These are phyloP conservation scores for Drosophila setosimentum DNA, from an alignment of 2,888 invertebrate genomes.

Conservation along the genomic window DNA sequence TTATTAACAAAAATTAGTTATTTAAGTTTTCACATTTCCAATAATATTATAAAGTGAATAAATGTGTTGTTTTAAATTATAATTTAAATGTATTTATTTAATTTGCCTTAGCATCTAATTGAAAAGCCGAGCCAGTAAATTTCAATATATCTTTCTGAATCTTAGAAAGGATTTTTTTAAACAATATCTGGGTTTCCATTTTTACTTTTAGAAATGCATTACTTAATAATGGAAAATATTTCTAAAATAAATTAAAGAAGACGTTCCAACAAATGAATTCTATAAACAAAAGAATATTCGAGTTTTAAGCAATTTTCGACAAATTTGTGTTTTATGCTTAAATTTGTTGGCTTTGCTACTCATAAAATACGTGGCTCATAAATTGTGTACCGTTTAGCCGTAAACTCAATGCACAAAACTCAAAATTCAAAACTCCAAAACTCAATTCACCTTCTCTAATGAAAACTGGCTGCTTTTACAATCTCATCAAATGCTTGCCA, in stretches of 20 bases:
- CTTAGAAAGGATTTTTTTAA: no score
- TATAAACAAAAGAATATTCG: no score
- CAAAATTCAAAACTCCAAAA: slow-evolving; percentile 29
- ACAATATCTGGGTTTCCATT: no score
- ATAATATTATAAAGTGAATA: no score
- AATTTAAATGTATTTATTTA: not conserved
- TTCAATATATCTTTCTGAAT: no score
- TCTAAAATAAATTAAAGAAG: not conserved
- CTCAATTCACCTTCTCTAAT: slow-evolving; percentile 72
- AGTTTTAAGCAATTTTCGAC: no score
- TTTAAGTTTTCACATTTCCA: no score
- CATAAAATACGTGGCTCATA: slow-evolving; percentile 39
- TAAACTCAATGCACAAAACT: slow-evolving; percentile 37
- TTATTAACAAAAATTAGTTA: no score
- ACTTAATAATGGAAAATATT: not conserved
- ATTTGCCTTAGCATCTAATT: no score
- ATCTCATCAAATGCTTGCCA: slow-evolving; percentile 66
- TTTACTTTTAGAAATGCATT: no score
- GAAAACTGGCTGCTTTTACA: slow-evolving; percentile 60
- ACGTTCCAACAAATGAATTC: no score
- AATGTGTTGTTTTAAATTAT: not conserved
- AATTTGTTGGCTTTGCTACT: slow-evolving; percentile 7
- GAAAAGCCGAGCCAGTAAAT: no score
- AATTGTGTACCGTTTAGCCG: slow-evolving; percentile 25
- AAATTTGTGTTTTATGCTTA: not conserved